phyloP scores from a whole-genome alignment of 2,113 vertebrate species.

The Oncorhynchus gorbuscha region DNA sequence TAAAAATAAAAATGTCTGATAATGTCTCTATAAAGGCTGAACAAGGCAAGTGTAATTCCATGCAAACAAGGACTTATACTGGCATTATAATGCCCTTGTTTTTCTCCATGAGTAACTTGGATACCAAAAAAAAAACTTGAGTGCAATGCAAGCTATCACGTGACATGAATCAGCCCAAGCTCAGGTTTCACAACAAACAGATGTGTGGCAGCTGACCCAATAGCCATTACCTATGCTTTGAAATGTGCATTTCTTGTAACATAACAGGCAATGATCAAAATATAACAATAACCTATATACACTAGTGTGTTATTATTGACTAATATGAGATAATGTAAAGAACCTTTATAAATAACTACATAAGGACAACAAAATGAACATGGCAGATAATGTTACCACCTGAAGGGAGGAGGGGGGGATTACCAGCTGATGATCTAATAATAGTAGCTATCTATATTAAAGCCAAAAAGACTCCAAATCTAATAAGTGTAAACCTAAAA shows the following conservation, averaged over 20 bases:
- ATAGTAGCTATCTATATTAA: background rate
- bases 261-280: conserved; percentile 26
- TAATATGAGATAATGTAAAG: background rate
- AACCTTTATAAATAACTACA: background rate
- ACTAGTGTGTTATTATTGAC: background rate
- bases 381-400: background rate
- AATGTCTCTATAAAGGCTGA: background rate
- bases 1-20: background rate
- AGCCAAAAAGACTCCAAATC: no score
- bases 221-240: conserved; percentile 28
- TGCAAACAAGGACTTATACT: background rate
- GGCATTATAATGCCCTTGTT: conserved; percentile 35
- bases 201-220: conserved; percentile 70
- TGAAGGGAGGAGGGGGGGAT: background rate
- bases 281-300: background rate
- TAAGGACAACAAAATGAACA: background rate
- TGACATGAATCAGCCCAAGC: conserved; percentile 51
- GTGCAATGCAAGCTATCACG: conserved; percentile 78
- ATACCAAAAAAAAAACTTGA: conserved; percentile 76
- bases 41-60: background rate
- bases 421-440: background rate
- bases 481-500: no score
- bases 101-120: conserved; percentile 68
- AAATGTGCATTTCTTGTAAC: conserved; percentile 28
- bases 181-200: conserved; percentile 98